These are phyloP conservation scores for Sprattus sprattus DNA, from an alignment of 2,113 vertebrate species.

Conservation along the genomic window DNA sequence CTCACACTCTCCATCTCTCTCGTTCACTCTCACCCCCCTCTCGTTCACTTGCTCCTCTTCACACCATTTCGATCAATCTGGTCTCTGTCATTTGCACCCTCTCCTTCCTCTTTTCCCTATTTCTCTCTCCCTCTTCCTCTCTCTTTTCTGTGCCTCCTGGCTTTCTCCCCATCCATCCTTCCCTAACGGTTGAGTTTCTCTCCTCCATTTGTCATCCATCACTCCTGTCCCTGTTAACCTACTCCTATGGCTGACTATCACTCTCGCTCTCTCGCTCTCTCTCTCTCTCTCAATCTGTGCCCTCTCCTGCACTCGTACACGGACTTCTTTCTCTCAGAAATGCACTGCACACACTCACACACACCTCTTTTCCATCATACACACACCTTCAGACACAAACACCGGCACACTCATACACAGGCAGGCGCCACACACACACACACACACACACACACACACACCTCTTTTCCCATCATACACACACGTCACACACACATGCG, in stretches of 20 bases:
- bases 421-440: not conserved
- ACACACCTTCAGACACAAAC: no score
- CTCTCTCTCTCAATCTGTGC: not conserved
- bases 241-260: no score
- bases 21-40: not conserved
- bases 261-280: not conserved
- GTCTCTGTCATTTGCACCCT: not conserved
- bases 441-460: not conserved
- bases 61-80: not conserved
- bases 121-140: not conserved
- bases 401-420: not conserved
- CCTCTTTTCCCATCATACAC: not conserved
- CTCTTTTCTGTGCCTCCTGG: no score
- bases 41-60: slow-evolving; percentile 21
- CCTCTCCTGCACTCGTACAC: not conserved
- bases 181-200: slow-evolving; percentile 8
- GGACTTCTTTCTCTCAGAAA: no score
- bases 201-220: not conserved
- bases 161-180: slow-evolving; percentile 20
- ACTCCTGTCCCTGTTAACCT: no score
- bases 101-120: slow-evolving; percentile 28
- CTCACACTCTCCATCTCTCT: not conserved
- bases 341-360: no score
- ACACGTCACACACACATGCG: no score
- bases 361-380: not conserved